Conservation (phyloP, 2,888 invertebrate species). For the Galerucella nymphaeae region DNA sequence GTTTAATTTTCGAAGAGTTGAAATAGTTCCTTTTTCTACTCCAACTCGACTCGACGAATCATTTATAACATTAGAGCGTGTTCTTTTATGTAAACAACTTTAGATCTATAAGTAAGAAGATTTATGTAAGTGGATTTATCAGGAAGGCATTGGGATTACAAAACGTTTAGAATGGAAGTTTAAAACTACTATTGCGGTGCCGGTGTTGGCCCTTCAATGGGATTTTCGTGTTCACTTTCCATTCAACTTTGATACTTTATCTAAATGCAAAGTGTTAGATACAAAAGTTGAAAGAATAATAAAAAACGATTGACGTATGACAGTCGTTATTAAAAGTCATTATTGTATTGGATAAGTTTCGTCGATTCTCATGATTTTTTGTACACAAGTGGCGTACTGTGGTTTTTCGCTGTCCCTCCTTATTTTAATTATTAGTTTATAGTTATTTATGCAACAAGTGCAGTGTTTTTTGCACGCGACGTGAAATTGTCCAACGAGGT, state of each 20-base stretch:
- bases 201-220: conserved; percentile 43
- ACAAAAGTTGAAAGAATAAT: conserved; percentile 27
- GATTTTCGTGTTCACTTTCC: conserved; percentile 46
- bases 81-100: conserved; percentile 46
- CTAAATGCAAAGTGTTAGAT: conserved; percentile 36
- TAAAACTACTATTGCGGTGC: conserved; percentile 37
- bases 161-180: conserved; percentile 40
- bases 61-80: conserved; percentile 38
- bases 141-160: conserved; percentile 46
- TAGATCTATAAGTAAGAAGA: conserved; percentile 43
- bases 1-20: conserved; percentile 32
- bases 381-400: too few species aligned
- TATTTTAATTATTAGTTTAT: too few species aligned
- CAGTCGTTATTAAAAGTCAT: conserved; percentile 17
- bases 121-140: conserved; percentile 50
- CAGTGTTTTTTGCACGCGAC: too few species aligned
- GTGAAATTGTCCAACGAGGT: too few species aligned
- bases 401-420: too few species aligned
- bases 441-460: too few species aligned
- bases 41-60: conserved; percentile 27
- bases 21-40: conserved; percentile 32
- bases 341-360: not conserved
- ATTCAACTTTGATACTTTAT: conserved; percentile 41
- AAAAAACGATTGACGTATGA: conserved; percentile 25
- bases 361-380: not conserved